These are phyloP conservation scores for Mormyrops attenuatus DNA, from an alignment of 2,797 vertebrate genomes.

Conservation along the genomic window DNA sequence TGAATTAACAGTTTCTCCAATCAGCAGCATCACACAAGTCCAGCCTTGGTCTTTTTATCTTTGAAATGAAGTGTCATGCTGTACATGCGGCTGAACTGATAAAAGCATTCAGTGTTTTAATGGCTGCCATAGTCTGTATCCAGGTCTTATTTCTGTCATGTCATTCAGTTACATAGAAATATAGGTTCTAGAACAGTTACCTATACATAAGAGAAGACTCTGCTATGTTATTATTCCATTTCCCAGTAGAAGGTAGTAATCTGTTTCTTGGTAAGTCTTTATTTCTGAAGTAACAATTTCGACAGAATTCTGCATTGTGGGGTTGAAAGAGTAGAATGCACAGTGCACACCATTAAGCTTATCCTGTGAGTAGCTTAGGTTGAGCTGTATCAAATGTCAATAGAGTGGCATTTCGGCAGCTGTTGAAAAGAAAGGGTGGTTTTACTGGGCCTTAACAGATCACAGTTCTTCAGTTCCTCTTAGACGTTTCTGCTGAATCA, in stretches of 20 bases:
- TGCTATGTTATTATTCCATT: neutral
- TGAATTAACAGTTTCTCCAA: neutral
- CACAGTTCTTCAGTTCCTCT: slow-evolving; percentile 5
- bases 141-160: neutral
- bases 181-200: neutral
- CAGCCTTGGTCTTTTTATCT: neutral
- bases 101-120: neutral
- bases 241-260: neutral
- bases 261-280: neutral
- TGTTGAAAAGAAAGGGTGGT: slow-evolving; percentile 36
- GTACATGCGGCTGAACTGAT: neutral
- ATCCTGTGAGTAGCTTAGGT: neutral
- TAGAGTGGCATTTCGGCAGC: slow-evolving; percentile 24
- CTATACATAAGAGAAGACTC: neutral
- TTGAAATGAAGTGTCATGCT: neutral
- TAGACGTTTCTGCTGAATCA: neutral
- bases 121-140: neutral
- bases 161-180: neutral
- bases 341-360: slow-evolving; percentile 8
- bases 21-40: neutral
- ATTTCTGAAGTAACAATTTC: neutral
- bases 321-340: neutral
- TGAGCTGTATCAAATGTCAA: slow-evolving; percentile 16
- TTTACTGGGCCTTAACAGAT: slow-evolving; percentile 34
- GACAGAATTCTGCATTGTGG: neutral